Percentiles rank a stretch among this genome's conserved stretches.
These are phyloP conservation scores for cattle (Bos taurus) DNA, from an alignment of 2,113 vertebrate genomes.

Conservation along the genomic window DNA sequence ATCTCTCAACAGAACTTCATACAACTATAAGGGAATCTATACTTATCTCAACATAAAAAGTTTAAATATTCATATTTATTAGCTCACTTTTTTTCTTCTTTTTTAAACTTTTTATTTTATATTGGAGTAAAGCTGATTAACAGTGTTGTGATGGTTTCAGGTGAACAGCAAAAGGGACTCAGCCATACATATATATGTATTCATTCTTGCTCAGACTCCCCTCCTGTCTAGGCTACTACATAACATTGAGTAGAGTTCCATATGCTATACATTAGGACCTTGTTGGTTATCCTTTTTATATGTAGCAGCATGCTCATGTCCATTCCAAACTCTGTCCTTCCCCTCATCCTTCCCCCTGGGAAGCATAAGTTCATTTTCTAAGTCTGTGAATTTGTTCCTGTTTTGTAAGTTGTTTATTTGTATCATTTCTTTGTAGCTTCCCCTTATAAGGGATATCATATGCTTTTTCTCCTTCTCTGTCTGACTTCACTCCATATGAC, in stretches of 20 bases:
- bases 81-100: neutral
- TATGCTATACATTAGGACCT: neutral
- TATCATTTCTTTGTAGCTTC: neutral
- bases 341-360: neutral
- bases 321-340: neutral
- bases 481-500: neutral
- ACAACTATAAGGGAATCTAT: neutral
- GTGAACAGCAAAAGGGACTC: neutral
- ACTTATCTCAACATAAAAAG: neutral
- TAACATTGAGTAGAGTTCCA: neutral
- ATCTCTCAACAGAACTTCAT: neutral
- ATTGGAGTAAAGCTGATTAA: neutral
- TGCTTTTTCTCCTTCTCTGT: neutral
- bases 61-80: neutral
- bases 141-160: neutral
- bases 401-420: neutral
- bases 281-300: neutral
- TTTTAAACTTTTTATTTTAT: neutral
- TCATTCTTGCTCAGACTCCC: neutral
- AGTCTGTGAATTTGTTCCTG: neutral
- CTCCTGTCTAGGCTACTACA: neutral
- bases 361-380: neutral
- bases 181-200: neutral
- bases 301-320: neutral
- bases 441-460: neutral